Conservation (phyloP, 2,888 invertebrate species). For the Acanthosoma haemorrhoidale region DNA sequence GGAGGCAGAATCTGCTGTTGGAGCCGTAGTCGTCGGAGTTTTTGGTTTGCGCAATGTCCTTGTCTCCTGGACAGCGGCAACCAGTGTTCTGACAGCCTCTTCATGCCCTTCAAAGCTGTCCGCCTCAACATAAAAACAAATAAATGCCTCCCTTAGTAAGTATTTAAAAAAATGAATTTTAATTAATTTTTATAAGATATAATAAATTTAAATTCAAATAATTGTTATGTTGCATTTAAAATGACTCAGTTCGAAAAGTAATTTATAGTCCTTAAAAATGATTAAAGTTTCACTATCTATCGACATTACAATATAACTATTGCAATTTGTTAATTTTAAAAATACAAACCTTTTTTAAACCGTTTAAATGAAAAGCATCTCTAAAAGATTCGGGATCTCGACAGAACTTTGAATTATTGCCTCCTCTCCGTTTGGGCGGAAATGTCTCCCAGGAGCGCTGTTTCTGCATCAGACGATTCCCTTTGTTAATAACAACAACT, state of each 20-base stretch:
- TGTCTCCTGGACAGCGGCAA: constrained; percentile 62
- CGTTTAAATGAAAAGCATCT: constrained; percentile 43
- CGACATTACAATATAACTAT: no score
- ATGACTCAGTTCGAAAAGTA: not conserved
- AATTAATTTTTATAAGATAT: no score
- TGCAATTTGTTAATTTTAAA: not conserved
- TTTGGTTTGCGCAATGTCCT: constrained; percentile 49
- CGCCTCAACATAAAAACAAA: constrained; percentile 44
- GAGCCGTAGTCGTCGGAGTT: constrained; percentile 30
- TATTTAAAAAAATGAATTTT: no score
- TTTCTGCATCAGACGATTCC: constrained; percentile 51
- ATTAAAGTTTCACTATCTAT: not conserved
- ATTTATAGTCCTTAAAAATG: not conserved
- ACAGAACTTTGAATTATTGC: constrained; percentile 42
- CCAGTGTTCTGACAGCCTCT: constrained; percentile 60
- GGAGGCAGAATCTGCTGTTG: constrained; percentile 30
- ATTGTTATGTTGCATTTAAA: no score
- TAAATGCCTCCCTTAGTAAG: no score
- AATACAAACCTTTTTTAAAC: constrained; percentile 50
- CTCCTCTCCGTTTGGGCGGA: constrained; percentile 49
- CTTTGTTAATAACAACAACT: constrained; percentile 48
- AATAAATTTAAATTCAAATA: no score
- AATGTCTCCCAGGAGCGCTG: constrained; percentile 61
- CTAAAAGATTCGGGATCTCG: constrained; percentile 44
- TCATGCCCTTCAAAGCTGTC: constrained; percentile 66